A percentile compares a stretch with the other conserved stretches of the same genome.
phyloP scores from a whole-genome alignment of 2,113 vertebrate species.

The Oryzias melastigma region DNA sequence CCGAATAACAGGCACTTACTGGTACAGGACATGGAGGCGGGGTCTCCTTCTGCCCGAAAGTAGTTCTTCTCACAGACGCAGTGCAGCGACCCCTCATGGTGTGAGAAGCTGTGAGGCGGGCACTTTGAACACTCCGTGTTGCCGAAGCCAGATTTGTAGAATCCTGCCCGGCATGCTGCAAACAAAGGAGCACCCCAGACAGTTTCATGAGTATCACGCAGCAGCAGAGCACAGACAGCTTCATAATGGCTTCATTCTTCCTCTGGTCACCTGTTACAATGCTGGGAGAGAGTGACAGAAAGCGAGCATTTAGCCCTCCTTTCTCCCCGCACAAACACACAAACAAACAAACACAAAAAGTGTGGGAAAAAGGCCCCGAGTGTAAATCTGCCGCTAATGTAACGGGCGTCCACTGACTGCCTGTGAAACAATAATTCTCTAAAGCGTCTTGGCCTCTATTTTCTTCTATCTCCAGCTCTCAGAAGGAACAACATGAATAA shows the following conservation, averaged over 20 bases:
- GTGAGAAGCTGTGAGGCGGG: slow-evolving; percentile 91
- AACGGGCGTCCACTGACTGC: slow-evolving; percentile 34
- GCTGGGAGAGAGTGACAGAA: slow-evolving; percentile 23
- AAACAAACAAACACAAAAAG: slow-evolving; percentile 21
- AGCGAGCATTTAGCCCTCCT: slow-evolving; percentile 14
- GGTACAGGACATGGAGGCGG: slow-evolving; percentile 96
- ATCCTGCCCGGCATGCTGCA: slow-evolving; percentile 89
- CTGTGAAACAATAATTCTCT: slow-evolving; percentile 44
- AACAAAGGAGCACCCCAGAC: slow-evolving; percentile 48
- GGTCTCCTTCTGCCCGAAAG: slow-evolving; percentile 93
- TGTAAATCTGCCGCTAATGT: slow-evolving; percentile 31
- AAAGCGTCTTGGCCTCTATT: slow-evolving; percentile 50
- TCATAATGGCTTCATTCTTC: slow-evolving; percentile 27
- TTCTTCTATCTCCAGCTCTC: slow-evolving; percentile 42
- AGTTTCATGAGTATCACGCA: slow-evolving; percentile 47
- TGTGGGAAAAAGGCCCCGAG: background rate
- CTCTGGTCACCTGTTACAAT: slow-evolving; percentile 18
- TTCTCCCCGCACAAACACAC: background rate
- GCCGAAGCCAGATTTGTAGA: slow-evolving; percentile 91
- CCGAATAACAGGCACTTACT: slow-evolving; percentile 77
- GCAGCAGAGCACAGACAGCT: slow-evolving; percentile 25
- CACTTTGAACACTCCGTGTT: slow-evolving; percentile 93
- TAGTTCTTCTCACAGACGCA: slow-evolving; percentile 97
- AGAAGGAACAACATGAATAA: slow-evolving; percentile 71
- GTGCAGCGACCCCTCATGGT: slow-evolving; percentile 87